A percentile compares a stretch with the other conserved stretches of the same genome.
Evolutionary conservation across 2,888 invertebrate species (phyloP).

Genomic region (Stenodema calcarata): DNA sequence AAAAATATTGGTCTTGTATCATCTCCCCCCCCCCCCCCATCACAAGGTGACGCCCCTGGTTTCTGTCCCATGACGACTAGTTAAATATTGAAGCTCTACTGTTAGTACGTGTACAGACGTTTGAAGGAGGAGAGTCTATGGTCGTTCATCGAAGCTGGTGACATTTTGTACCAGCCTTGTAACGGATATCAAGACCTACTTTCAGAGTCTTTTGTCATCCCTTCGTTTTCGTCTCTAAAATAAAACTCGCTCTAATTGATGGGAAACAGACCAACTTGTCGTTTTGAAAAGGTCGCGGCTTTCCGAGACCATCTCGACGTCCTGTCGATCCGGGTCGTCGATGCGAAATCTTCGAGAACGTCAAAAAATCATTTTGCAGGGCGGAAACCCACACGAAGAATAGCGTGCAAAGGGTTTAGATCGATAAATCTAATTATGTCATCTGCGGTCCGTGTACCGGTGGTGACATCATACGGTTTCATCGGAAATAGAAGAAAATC

Average conservation of each 20-base stretch:
- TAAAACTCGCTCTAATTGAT: background rate
- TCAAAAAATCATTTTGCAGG: background rate
- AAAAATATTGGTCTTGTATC: too few species aligned
- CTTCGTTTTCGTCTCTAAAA: background rate
- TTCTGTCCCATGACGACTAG: too few species aligned
- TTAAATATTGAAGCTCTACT: too few species aligned
- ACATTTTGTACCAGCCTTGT: background rate
- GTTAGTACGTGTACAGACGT: too few species aligned
- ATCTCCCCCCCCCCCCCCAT: too few species aligned
- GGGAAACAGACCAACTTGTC: background rate
- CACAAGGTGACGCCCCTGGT: too few species aligned
- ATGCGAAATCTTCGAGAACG: background rate
- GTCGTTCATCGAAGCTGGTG: background rate
- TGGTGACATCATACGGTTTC: too few species aligned
- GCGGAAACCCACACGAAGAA: background rate
- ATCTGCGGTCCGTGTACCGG: background rate
- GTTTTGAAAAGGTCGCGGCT: background rate
- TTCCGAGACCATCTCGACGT: background rate
- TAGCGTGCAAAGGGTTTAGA: constrained; percentile 6
- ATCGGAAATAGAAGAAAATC: too few species aligned
- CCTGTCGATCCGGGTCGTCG: too few species aligned
- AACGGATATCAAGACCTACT: background rate
- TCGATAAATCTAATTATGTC: constrained; percentile 15
- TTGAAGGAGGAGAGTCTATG: too few species aligned
- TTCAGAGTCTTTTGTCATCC: background rate